Evolutionary conservation across 2,888 invertebrate genomes (phyloP), one percentile per base, ranked within the genome.

Genomic region (Microctonus aethiopoides): DNA sequence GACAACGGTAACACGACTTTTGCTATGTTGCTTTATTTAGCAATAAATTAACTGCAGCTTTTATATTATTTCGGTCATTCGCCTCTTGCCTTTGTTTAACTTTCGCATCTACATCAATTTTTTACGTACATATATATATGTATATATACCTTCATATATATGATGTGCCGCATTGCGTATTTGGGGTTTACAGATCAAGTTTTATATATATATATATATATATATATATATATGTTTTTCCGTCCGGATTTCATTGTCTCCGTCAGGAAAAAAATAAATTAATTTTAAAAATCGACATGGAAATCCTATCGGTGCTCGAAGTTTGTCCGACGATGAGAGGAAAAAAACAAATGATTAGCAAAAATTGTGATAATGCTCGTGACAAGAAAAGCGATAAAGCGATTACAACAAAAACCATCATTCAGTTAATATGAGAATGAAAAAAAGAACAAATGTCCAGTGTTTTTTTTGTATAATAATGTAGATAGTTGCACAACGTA

Each of bases 401-500:
- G 77, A 79, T 74, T 74, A 74, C 73, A 73, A 77, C 74, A 75
- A 70, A 60, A 74, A 69, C 54, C 65, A 32, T 57, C 24, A 29
- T 56, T 63, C 16, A 51, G 46, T 63, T 57, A 34, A 26, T 41
- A 51, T 39, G 51, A 34, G 62, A 57, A 52, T 69, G 24, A 67
- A 32, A 29, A 72, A 60, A 67, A 41, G 64, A 29, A 51, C 52
- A 64, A 59, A 60, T 74, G 77, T 78, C 77, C 77, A 78, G 79
- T 76, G 76, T 75, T 73, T 78, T 79, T 80, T 81, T 84, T 84
- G 85, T 85, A 84, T 83, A 64, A 84, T 84, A 85, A 76, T 85
- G 85, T 85, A 85, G 85, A 85, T 85, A 85, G 81, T 78, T 77
- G 81, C 82, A 83, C 82, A 78, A 78, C 79, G 75, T 81, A 80